Percentiles rank a stretch among this genome's conserved stretches.
phyloP scores from a whole-genome alignment of 2,888 invertebrate genomes.

The Anorthoa munda region DNA sequence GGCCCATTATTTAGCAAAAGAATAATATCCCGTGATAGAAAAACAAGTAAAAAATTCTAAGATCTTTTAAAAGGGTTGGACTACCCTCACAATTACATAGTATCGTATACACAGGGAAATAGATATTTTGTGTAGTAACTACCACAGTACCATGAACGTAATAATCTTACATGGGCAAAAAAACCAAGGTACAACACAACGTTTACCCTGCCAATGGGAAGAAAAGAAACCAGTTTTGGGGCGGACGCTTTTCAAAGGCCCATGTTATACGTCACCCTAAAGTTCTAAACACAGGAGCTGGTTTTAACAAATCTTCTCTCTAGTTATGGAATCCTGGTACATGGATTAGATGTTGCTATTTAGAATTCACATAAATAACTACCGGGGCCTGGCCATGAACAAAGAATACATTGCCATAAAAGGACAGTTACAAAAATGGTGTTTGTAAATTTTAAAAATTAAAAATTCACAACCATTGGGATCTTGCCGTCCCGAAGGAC shows the following conservation, averaged over 20 bases:
- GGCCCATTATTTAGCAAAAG: slow-evolving; percentile 54
- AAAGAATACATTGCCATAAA: neutral
- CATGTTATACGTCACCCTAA: slow-evolving; percentile 40
- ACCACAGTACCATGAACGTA: neutral
- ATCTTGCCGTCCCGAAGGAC: slow-evolving; percentile 1
- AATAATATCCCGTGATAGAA: slow-evolving; percentile 18
- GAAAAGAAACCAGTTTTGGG: slow-evolving; percentile 40
- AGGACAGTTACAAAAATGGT: neutral
- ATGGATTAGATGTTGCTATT: slow-evolving; percentile 70
- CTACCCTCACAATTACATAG: neutral
- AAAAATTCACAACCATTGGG: neutral
- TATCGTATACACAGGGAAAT: neutral
- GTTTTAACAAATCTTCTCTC: slow-evolving; percentile 69
- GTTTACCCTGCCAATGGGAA: slow-evolving; percentile 19
- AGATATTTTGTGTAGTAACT: neutral
- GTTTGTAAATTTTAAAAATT: neutral
- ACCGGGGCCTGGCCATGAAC: too few species aligned
- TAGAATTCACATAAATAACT: slow-evolving; percentile 30
- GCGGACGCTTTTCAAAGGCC: slow-evolving; percentile 70
- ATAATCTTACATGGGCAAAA: slow-evolving; percentile 1
- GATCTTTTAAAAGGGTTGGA: slow-evolving; percentile 15
- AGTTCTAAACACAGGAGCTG: slow-evolving; percentile 60
- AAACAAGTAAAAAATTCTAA: slow-evolving; percentile 27
- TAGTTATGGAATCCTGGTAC: slow-evolving; percentile 80
- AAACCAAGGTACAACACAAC: neutral